phyloP scores from a whole-genome alignment of 2,113 vertebrate genomes.

The Mesembrinibis cayennensis region DNA sequence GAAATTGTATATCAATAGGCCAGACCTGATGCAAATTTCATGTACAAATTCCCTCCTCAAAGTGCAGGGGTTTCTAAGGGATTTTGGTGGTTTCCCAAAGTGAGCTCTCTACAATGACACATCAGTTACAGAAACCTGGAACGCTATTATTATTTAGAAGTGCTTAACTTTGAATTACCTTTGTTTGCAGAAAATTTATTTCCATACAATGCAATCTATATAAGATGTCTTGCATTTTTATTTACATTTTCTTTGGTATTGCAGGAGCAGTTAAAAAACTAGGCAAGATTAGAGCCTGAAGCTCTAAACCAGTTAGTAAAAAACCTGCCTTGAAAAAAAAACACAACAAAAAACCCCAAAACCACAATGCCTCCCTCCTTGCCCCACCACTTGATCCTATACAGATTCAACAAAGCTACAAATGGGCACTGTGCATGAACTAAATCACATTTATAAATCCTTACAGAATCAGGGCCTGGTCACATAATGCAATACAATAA shows the following conservation, averaged over 20 bases:
- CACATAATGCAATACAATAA: background rate
- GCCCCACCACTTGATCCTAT: background rate
- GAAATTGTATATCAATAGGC: background rate
- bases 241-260: background rate
- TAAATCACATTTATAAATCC: background rate
- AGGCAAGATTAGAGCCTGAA: background rate
- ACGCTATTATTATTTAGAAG: background rate
- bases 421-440: background rate
- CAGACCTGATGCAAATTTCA: background rate
- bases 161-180: background rate
- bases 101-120: background rate
- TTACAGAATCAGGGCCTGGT: background rate
- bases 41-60: background rate
- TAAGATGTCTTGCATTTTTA: background rate
- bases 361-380: background rate
- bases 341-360: background rate
- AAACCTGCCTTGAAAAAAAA: background rate
- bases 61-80: background rate
- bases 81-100: background rate
- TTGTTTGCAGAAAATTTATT: background rate
- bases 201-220: background rate
- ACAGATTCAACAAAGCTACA: background rate
- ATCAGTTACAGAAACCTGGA: background rate
- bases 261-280: background rate
- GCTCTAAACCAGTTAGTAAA: background rate